Base-by-base conservation (phyloP, 1,140 invertebrate genomes). In the Bombus turneri region DNA sequence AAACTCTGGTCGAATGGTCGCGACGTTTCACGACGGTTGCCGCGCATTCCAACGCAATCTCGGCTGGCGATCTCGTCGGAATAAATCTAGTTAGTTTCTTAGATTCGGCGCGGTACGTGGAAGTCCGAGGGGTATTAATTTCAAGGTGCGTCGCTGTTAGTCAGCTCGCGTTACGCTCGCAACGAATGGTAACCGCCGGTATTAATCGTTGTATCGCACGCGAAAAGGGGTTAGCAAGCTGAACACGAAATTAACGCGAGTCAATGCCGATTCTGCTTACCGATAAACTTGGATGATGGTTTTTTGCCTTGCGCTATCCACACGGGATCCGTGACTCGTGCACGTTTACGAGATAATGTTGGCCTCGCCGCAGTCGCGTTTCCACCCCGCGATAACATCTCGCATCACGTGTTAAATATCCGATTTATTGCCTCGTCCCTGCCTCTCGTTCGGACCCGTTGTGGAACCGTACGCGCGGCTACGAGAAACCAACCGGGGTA, bases 121-220 rank as follows among this genome's bases (percentile, higher is more conserved):
- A 74, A 68, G 69, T 53, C 39, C 62, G 28, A 8, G 83, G 71
- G 18, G 77, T 89, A 87, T 89, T 89, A 89, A 89, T 89, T 87
- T 87, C 78, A 69, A 66, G 72, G 78, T 66, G 78, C 85, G 72
- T 83, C 76, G 75, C 82, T 85, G 72, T 77, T 90, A 77, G 53
- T 64, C 41, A 64, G 69, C 81, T 85, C 66, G 82, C 69, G 76
- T 87, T 90, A 87, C 82, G 79, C 83, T 64, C 79, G 57, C 34
- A 81, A 81, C 77, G 69, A 90, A 90, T 80, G 88, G 74, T 90
- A 81, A 82, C 78, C 37, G 78, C 12, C 22, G n/a, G n/a, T 81
- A 87, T 90, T 90, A 90, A 89, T 87, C 83, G 66, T 57, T 57
- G 68, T 39, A 80, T 87, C 74, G 66, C 82, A 85, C 74, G 87